Conservation (phyloP, 2,797 vertebrate genomes). For the Masticophis lateralis region DNA sequence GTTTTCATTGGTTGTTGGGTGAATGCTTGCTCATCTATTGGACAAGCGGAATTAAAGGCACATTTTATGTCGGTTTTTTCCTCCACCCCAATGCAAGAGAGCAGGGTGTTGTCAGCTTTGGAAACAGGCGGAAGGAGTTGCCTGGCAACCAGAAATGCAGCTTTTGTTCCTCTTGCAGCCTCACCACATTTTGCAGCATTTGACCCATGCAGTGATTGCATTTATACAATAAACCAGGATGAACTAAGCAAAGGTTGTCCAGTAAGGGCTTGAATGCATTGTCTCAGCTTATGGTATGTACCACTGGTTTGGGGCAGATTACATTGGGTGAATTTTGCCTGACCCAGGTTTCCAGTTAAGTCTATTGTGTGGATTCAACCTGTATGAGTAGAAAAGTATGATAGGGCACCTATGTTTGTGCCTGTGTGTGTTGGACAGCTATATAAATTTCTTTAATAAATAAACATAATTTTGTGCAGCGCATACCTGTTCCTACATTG, state of each 20-base stretch:
- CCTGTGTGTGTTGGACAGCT: background rate
- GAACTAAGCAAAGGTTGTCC: background rate
- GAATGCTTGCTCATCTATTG: background rate
- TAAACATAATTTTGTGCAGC: background rate
- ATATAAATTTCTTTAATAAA: background rate
- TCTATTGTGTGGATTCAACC: background rate
- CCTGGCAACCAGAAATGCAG: background rate
- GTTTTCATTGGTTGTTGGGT: background rate
- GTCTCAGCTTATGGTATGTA: background rate
- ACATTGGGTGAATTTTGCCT: background rate
- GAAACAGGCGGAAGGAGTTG: background rate
- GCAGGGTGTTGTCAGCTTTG: slow-evolving; percentile 29
- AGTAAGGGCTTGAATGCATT: background rate
- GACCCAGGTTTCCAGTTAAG: background rate
- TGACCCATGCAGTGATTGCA: background rate
- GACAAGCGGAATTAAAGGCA: background rate
- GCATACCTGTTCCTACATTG: background rate
- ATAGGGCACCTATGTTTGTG: background rate
- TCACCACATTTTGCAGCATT: background rate
- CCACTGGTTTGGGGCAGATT: background rate
- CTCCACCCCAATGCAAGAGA: background rate
- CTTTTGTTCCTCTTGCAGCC: background rate
- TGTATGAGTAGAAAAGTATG: background rate
- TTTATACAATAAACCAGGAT: background rate
- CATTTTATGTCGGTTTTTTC: slow-evolving; percentile 34